phyloP scores from a whole-genome alignment of 2,888 invertebrate species.

The Trichogramma evanescens region DNA sequence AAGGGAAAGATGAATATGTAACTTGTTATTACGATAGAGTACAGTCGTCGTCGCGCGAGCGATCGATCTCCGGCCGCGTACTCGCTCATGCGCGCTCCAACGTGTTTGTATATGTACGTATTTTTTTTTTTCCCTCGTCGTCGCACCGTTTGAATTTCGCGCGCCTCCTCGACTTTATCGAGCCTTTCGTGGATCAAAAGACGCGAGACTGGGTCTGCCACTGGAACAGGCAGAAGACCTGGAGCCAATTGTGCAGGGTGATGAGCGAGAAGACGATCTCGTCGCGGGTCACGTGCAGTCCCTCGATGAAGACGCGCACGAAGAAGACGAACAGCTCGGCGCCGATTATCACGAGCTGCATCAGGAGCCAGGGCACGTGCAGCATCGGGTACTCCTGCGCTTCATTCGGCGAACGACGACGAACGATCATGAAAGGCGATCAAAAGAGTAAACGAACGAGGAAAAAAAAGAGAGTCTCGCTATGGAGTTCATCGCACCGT shows the following conservation, averaged over 20 bases:
- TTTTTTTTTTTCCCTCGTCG: too few species aligned
- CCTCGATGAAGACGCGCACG: conserved; percentile 38
- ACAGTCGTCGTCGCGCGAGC: too few species aligned
- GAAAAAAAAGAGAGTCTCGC: background rate
- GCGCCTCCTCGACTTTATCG: too few species aligned
- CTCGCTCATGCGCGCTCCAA: too few species aligned
- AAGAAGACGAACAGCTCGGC: conserved; percentile 39
- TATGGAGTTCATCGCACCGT: background rate
- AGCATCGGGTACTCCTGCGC: conserved; percentile 41
- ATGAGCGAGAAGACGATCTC: conserved; percentile 38
- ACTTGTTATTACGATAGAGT: too few species aligned
- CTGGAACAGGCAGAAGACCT: conserved; percentile 40
- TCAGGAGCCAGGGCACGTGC: conserved; percentile 42
- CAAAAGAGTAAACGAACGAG: background rate
- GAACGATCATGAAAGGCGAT: background rate
- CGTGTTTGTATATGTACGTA: too few species aligned
- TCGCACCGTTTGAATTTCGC: too few species aligned
- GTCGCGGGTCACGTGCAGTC: conserved; percentile 38
- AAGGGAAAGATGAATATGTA: too few species aligned
- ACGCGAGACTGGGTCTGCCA: background rate
- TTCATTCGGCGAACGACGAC: background rate
- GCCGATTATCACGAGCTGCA: conserved; percentile 42
- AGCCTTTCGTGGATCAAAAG: too few species aligned
- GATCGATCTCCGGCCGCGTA: too few species aligned
- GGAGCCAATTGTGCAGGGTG: conserved; percentile 42